Conservation (phyloP, 2,797 vertebrate species). For the Adrianichthys oophorus region DNA sequence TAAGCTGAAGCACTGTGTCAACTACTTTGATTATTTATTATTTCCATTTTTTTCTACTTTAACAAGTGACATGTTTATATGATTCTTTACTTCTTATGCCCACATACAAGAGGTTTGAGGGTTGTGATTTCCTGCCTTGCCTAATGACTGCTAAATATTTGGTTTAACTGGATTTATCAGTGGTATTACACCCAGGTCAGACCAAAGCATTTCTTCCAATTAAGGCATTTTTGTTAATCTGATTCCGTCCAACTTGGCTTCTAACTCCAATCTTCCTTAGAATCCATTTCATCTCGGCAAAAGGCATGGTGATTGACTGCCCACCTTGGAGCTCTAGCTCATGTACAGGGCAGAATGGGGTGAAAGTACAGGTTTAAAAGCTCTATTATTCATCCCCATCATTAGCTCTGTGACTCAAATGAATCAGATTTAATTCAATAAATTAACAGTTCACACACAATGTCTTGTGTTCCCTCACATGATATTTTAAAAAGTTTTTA, state of each 20-base stretch:
- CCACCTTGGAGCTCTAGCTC: slow-evolving; percentile 44
- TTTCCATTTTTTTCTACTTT: slow-evolving; percentile 65
- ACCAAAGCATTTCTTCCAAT: slow-evolving; percentile 49
- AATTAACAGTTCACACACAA: neutral
- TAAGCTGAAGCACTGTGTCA: slow-evolving; percentile 76
- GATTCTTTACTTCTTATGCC: slow-evolving; percentile 31
- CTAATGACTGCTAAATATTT: slow-evolving; percentile 59
- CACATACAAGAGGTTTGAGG: slow-evolving; percentile 5
- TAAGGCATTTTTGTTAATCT: slow-evolving; percentile 70
- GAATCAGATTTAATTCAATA: slow-evolving; percentile 3
- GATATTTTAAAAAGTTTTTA: slow-evolving; percentile 21
- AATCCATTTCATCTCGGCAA: slow-evolving; percentile 58
- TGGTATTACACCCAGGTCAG: slow-evolving; percentile 51
- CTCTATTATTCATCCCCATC: slow-evolving; percentile 57
- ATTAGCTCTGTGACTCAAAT: slow-evolving; percentile 51
- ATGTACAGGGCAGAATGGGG: slow-evolving; percentile 52
- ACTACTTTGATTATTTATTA: slow-evolving; percentile 65
- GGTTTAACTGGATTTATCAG: slow-evolving; percentile 51
- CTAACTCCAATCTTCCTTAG: slow-evolving; percentile 61
- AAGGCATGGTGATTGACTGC: slow-evolving; percentile 52
- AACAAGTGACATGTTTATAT: slow-evolving; percentile 50
- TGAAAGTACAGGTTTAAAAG: slow-evolving; percentile 55
- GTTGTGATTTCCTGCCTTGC: slow-evolving; percentile 31
- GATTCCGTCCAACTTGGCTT: slow-evolving; percentile 47
- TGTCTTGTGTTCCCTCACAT: slow-evolving; percentile 12